Percentiles rank a stretch among this genome's conserved stretches.
Conservation (phyloP, 1,140 invertebrate species). For the Pseudomyrmex sp. region DNA sequence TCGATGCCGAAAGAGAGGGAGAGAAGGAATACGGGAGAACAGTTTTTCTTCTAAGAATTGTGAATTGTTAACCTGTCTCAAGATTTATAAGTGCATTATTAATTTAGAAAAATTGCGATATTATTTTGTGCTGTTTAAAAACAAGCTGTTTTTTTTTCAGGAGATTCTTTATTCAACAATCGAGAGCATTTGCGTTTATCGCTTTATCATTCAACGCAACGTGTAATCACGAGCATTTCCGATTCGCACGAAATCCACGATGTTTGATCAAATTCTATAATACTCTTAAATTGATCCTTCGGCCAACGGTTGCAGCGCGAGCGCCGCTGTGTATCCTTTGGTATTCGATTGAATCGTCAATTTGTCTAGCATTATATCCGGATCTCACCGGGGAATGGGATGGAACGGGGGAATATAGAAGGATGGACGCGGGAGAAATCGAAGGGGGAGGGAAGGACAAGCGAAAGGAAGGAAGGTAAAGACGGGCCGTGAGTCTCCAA, state of each 20-base stretch:
- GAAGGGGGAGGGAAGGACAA: slow-evolving; percentile 19
- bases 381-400: slow-evolving; percentile 59
- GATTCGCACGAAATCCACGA: slow-evolving; percentile 15
- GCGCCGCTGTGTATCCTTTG: slow-evolving; percentile 78
- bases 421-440: slow-evolving; percentile 28
- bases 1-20: slow-evolving; percentile 32
- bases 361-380: slow-evolving; percentile 85
- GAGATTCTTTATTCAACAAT: not conserved
- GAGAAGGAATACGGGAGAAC: no score
- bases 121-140: not conserved
- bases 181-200: not conserved
- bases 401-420: slow-evolving; percentile 40
- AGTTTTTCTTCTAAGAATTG: not conserved
- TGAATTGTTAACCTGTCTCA: not conserved
- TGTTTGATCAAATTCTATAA: slow-evolving; percentile 70
- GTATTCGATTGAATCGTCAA: slow-evolving; percentile 85
- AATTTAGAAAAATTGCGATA: slow-evolving; percentile 5
- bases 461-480: slow-evolving; percentile 61
- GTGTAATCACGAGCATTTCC: slow-evolving; percentile 18
- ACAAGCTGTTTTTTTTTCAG: no score
- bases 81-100: not conserved
- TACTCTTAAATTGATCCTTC: slow-evolving; percentile 75
- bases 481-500: slow-evolving; percentile 79
- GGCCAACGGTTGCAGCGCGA: slow-evolving; percentile 67
- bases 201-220: not conserved